Evolutionary conservation across 2,113 vertebrate genomes (phyloP), one percentile per base, ranked within the genome.

Genomic region (Fregata magnificens): DNA sequence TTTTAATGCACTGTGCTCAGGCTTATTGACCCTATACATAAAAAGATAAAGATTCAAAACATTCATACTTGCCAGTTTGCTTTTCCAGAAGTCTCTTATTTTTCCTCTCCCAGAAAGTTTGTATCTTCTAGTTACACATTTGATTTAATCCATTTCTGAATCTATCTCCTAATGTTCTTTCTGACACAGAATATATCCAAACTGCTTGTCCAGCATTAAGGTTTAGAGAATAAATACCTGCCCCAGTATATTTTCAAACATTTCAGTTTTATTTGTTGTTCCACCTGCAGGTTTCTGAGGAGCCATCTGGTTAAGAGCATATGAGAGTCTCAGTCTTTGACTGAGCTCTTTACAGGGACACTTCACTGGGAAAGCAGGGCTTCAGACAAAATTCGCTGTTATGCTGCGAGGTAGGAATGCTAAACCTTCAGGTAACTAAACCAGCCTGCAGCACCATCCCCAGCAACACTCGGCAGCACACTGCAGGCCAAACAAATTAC

Each of bases 371-470:
- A 82, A 59, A 82, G 56, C 40, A 49, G 47, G 6, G 59, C 31
- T 88, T 50, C 40, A 47, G 58, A 71, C 32, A 82, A 71, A 86
- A 80, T 34, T 25, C 0, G 2, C 52, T 59, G 38, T 58, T 66
- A 38, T 0, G 0, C 49, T 25, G 26, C 0, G 11, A 65, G 49
- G 36, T 21, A 67, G 58, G 66, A 94, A 82, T 7, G 49, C 31
- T 10, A 58, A 95, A 87, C 47, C 89, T 71, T 50, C 11, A 2
- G 53, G n/a, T 65, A 85, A n/a, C 32, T 28, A 66, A 53, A 78
- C 21, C 79, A 74, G 82, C 40, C 73, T 13, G 56, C 73, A 90
- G 74, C 82, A 84, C 50, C 65, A 45, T 56, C 34, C 82, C 50
- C 82, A 82, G 82, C 71, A 76, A n/a, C 82, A 50, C 42, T 6